Evolutionary conservation across 2,113 vertebrate genomes (phyloP), one percentile per base, ranked within the genome.

Genomic region (Poeciliopsis turrubarensis): DNA sequence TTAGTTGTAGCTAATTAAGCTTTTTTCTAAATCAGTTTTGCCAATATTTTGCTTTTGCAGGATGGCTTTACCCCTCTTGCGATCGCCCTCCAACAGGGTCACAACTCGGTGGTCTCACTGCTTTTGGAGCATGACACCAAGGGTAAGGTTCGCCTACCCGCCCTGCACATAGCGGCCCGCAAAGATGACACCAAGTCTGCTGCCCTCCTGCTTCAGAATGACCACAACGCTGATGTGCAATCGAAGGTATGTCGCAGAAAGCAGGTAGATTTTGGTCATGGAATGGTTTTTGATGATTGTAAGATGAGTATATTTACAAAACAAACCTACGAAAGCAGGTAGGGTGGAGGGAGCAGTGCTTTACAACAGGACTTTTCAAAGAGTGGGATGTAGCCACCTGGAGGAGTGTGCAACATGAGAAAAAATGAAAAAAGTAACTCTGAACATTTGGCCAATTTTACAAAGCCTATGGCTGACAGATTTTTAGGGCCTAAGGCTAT

Each of bases 181-280:
- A 99, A 99, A 84, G 98, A 99, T 0, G 98, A 99, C 94, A 99
- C 98, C 85, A 99, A 98, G 31, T 98, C 97, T 0, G 98, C 98
- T 0, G 98, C 98, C 0, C 96, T 99, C 17, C 84, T 99, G 54
- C 96, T 99, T 68, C 98, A 99, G 94, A 99, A 97, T 0, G 98
- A 99, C 88, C 98, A 99, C 84, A 99, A 99, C 0, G 98, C 98
- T 0, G 98, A 99, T 0, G 97, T 99, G 60, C 98, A 99, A 85
- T 98, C 98, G 70, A 99, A 99, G 97, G 98, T 99, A 93, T 94
- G 89, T 7, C 3, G 34, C n/a, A 0, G 25, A 8, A 1, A 2
- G 7, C 34, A 13, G 2, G 25, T 2, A 60, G 6, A n/a, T 51
- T 10, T 13, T 34, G 4, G 26, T 51, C 15, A 41, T 25, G 26